Conservation (phyloP, 2,797 vertebrate genomes). For the Morus bassanus region DNA sequence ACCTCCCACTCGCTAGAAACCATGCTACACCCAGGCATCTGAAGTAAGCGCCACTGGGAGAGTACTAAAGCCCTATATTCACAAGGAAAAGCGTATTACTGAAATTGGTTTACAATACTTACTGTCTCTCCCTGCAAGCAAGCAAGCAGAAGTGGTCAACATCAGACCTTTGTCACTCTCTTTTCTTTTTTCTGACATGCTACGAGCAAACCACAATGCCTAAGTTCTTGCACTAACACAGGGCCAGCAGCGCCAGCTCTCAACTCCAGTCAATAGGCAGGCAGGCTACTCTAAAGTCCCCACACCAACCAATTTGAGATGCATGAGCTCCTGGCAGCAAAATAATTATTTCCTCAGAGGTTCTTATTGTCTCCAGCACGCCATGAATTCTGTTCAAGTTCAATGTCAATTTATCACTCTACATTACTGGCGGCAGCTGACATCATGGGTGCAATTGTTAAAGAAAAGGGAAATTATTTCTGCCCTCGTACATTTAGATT, state of each 20-base stretch:
- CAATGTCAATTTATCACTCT: conserved; percentile 64
- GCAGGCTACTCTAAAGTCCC: conserved; percentile 23
- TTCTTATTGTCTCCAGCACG: conserved; percentile 31
- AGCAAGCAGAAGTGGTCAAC: conserved; percentile 15
- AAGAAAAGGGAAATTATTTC: conserved; percentile 60
- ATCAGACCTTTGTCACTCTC: conserved; percentile 7
- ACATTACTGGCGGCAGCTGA: conserved; percentile 47
- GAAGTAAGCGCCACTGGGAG: background rate
- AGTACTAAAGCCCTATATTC: background rate
- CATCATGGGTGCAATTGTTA: conserved; percentile 48
- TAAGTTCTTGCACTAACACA: conserved; percentile 5
- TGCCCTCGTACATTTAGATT: conserved; percentile 42
- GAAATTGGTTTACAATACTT: background rate
- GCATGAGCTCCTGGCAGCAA: conserved; percentile 69
- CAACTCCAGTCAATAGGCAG: conserved; percentile 19
- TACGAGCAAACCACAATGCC: conserved; percentile 30
- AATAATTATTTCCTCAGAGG: conserved; percentile 69
- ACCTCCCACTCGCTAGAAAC: background rate
- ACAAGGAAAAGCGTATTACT: background rate
- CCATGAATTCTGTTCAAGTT: conserved; percentile 65
- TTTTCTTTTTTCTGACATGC: conserved; percentile 22
- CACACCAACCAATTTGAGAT: conserved; percentile 62
- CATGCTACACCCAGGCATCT: fast-evolving
- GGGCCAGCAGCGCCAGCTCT: conserved; percentile 10
- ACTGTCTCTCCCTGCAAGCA: background rate